A percentile compares a stretch with the other conserved stretches of the same genome.
Conservation (phyloP, 2,113 vertebrate genomes). For the Megatriorchis doriae region DNA sequence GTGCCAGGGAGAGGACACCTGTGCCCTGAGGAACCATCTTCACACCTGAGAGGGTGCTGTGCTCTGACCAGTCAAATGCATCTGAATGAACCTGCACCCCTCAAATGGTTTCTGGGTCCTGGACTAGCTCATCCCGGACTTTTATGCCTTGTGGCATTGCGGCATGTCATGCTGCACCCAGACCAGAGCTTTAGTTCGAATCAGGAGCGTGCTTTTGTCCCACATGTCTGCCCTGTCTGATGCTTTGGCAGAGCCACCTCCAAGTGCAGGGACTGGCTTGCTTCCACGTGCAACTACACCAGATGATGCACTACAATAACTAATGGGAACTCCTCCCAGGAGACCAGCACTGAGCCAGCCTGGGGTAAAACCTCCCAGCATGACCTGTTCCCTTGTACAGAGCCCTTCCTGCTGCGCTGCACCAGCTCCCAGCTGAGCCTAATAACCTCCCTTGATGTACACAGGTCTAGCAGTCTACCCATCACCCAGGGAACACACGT, state of each 20-base stretch:
- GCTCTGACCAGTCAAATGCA: neutral
- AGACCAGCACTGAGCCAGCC: neutral
- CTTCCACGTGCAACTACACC: neutral
- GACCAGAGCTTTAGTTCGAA: neutral
- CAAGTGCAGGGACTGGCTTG: rapidly evolving
- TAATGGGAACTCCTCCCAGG: neutral
- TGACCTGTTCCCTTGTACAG: neutral
- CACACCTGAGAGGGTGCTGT: neutral
- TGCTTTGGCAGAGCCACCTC: neutral
- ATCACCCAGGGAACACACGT: neutral
- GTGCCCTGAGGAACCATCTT: neutral
- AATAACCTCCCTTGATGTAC: neutral
- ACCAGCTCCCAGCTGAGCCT: neutral
- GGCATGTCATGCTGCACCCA: rapidly evolving
- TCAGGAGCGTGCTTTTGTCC: neutral
- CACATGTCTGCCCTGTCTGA: rapidly evolving
- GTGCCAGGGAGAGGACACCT: neutral
- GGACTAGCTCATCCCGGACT: neutral
- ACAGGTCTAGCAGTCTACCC: neutral
- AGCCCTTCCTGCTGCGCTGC: neutral
- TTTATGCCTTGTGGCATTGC: neutral
- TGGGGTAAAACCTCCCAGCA: neutral
- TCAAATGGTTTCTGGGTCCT: neutral
- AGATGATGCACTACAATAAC: neutral
- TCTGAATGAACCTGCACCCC: neutral